These are phyloP conservation scores for Hydrozoanthus tunicans DNA, from an alignment of 64 coral and sea anemone genomes.

Conservation along the genomic window DNA sequence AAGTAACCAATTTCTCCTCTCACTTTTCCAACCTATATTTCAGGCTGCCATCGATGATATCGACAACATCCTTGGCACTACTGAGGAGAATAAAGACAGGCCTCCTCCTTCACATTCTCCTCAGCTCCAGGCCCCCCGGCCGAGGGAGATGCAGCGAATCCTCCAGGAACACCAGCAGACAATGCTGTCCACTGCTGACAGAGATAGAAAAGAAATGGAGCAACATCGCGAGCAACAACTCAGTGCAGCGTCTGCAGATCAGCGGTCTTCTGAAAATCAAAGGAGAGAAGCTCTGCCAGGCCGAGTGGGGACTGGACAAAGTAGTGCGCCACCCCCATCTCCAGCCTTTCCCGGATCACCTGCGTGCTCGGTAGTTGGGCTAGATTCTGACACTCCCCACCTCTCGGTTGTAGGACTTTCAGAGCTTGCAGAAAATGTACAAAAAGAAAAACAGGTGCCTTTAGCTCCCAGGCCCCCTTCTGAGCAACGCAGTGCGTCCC, in stretches of 20 bases:
- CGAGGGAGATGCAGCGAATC: constrained; percentile 94
- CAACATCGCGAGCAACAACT: constrained; percentile 53
- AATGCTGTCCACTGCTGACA: constrained; percentile 78
- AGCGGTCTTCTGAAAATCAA: not conserved
- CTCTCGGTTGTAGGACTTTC: not conserved
- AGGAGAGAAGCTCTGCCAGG: not conserved
- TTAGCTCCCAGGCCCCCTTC: not conserved
- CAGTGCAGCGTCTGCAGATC: constrained; percentile 18
- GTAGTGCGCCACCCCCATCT: constrained; percentile 43
- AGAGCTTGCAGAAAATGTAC: too few species aligned
- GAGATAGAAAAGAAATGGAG: constrained; percentile 83
- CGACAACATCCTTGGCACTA: constrained; percentile 89
- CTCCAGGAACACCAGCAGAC: constrained; percentile 91
- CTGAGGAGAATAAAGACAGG: constrained; percentile 80
- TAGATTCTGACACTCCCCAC: constrained; percentile 27
- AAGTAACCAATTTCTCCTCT: not conserved
- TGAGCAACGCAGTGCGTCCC: not conserved
- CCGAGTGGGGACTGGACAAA: constrained; percentile 15
- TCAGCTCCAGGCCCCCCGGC: constrained; percentile 92
- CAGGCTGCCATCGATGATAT: constrained; percentile 95
- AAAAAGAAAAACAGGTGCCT: not conserved
- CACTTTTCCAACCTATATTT: not conserved
- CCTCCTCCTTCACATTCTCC: constrained; percentile 58
- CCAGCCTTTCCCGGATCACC: constrained; percentile 32
- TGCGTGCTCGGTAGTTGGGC: constrained; percentile 5